These are phyloP conservation scores for Diadema setosum DNA, from an alignment of 35 echinoderm and acorn worm species.

Conservation along the genomic window DNA sequence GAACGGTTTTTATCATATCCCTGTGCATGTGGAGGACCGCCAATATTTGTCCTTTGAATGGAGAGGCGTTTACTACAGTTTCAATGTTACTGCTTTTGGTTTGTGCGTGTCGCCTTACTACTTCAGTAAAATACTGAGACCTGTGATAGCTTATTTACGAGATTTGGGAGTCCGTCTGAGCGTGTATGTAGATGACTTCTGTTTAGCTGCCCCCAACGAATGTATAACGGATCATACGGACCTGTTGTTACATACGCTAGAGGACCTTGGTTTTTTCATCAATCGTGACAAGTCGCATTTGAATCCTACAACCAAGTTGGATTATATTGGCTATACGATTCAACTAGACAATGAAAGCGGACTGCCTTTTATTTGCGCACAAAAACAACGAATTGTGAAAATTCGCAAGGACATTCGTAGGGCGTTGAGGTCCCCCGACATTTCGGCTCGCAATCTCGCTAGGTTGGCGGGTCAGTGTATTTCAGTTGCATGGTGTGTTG, in stretches of 20 bases:
- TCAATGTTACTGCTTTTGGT: background rate
- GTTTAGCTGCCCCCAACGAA: background rate
- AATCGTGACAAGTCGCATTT: background rate
- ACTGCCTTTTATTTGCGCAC: background rate
- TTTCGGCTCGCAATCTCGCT: constrained; percentile 4
- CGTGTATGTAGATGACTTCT: constrained; percentile 14
- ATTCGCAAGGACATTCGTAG: background rate
- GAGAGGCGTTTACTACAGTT: background rate
- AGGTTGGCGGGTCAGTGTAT: constrained; percentile 59
- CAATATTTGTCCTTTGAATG: background rate
- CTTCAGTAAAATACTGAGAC: background rate
- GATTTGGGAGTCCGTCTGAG: background rate
- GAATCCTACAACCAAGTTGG: background rate
- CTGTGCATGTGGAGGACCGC: background rate
- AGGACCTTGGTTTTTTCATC: background rate
- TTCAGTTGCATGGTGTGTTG: constrained; percentile 23
- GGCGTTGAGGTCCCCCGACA: background rate
- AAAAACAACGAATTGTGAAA: background rate
- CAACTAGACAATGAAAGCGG: background rate
- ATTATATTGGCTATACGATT: background rate
- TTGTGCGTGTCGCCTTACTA: background rate
- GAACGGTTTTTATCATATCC: background rate
- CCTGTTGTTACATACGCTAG: background rate
- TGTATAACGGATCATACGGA: background rate
- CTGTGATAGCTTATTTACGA: background rate